These are phyloP conservation scores for Ageneiosus marmoratus DNA, from an alignment of 2,113 vertebrate species.

Conservation along the genomic window DNA sequence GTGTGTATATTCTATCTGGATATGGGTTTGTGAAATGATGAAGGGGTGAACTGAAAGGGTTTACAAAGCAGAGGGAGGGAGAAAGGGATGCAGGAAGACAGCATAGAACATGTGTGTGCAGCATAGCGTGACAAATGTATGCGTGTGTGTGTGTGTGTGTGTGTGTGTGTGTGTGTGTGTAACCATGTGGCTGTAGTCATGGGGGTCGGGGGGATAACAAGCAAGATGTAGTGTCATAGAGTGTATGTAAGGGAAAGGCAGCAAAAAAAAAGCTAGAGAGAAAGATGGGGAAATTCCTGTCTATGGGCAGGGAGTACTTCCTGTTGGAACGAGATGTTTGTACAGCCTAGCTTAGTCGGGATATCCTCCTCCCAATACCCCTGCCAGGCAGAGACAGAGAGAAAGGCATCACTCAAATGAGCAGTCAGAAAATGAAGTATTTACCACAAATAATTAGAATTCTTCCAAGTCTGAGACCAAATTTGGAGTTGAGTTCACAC, in stretches of 20 bases:
- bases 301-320: constrained; percentile 76
- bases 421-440: neutral
- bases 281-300: constrained; percentile 76
- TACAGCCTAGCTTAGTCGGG: constrained; percentile 78
- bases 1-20: neutral
- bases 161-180: constrained; percentile 8
- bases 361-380: constrained; percentile 74
- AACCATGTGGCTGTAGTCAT: neutral
- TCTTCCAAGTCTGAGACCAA: neutral
- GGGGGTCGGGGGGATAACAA: constrained; percentile 13
- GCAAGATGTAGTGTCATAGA: constrained; percentile 3
- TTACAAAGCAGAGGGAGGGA: neutral
- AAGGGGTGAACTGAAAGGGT: constrained; percentile 2
- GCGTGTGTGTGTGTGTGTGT: constrained; percentile 11
- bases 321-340: constrained; percentile 78
- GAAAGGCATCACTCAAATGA: constrained; percentile 20
- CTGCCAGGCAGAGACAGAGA: constrained; percentile 64
- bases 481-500: neutral
- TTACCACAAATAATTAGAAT: constrained; percentile 1
- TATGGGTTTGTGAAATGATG: neutral
- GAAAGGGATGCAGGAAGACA: neutral
- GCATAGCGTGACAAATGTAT: constrained; percentile 20
- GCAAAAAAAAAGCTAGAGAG: constrained; percentile 34
- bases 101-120: constrained; percentile 8
- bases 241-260: constrained; percentile 29